Evolutionary conservation across 2,797 vertebrate species (phyloP), one percentile per base, ranked within the genome.

Genomic region (Pseudomugil gertrudae): DNA sequence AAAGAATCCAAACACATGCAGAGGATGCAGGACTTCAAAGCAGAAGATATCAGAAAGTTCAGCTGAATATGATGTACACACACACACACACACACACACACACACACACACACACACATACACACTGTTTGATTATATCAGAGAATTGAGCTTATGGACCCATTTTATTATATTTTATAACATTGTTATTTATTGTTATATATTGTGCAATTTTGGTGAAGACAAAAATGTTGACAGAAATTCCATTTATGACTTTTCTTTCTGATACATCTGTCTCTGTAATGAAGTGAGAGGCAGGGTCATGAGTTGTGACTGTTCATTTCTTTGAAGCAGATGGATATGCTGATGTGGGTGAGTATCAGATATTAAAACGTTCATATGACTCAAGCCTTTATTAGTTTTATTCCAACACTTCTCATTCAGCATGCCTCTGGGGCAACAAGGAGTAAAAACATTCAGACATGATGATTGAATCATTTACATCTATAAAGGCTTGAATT

Each of bases 291-390:
- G 19, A 8, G 51, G 23, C 2, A 21, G n/a, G 68, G 81, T 78
- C 65, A 40, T 69, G 61, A 78, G 66, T 71, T 78, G 15, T 63
- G 74, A 72, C 70, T 57, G 70, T 82, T 88, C 74, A 87, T 84
- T 80, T 82, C 58, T 76, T 47, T 82, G 70, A 86, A 82, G 63
- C 53, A 63, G 54, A 75, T 8, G 21, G 69, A 70, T 69, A 48
- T 61, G 45, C 66, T 29, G 69, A 84, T 81, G 79, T 47, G 57
- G 55, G 1, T 43, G 15, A 64, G 50, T 70, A 76, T 66, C 53
- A 68, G 62, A 69, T 78, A 76, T 78, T 54, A 80, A 60, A 74
- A 40, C 24, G 24, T 38, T 50, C 59, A 4, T 36, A 35, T 30
- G 63, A 66, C 54, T 62, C 0, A 1, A 55, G 32, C 33, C 67